Base-by-base conservation (phyloP, 2,797 vertebrate species). In the Arnoldichthys spilopterus region DNA sequence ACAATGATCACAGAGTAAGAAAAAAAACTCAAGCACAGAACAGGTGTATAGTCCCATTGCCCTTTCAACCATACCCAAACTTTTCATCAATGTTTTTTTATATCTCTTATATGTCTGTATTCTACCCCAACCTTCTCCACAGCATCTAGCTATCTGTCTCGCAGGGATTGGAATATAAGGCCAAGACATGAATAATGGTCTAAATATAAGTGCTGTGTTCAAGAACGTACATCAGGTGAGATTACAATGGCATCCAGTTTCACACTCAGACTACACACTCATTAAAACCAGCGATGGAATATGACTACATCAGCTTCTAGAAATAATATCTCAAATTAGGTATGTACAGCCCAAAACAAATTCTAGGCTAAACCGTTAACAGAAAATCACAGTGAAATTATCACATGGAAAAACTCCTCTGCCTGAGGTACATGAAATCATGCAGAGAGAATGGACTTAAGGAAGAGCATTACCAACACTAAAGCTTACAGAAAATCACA, bases 1-100 rank as follows among this genome's bases (percentile, higher is more conserved):
- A 18, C 22, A n/a, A 47, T 53, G 34, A 79, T 66, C 63, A 56
- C 62, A 40, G 47, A 75, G 76, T n/a, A 12, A 20, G 28, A 69
- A 49, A 18, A 16, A 3, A 72, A 34, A 72, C 32, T 28, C 54
- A 49, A 72, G 51, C 62, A 53, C 45, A 40, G 22, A 73, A 62
- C 61, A 77, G 76, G 76, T 77, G 66, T 40, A 34, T 6, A 43
- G 20, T 8, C 49, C n/a, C 4, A 1, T 4, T 37, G 16, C 22
- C 37, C 69, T 37, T 13, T 77, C 12, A 49, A 22, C 43, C 34
- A 67, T 18, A 54, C 40, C 11, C 13, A 37, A 37, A 63, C 2
- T 20, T 16, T 62, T 30, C 15, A 62, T 37, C 59, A 32, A 8
- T n/a, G 18, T 6, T 2, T 11, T 40, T 7, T 37, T 32, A n/a